phyloP scores from a whole-genome alignment of 2,113 vertebrate genomes.

The Podarcis raffonei region DNA sequence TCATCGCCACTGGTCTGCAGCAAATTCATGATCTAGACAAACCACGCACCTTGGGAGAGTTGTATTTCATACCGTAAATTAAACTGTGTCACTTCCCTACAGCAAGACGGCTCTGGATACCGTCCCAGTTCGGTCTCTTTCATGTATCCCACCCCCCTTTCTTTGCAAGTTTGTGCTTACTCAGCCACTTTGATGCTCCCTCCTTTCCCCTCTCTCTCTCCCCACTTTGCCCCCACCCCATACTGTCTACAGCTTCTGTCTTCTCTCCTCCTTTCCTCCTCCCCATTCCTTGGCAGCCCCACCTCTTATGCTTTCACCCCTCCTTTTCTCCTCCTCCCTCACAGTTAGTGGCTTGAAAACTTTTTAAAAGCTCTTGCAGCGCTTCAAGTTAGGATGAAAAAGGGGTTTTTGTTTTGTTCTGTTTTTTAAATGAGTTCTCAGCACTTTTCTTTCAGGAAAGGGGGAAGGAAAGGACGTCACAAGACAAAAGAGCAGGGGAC shows the following conservation, averaged over 20 bases:
- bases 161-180: slow-evolving; percentile 1
- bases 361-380: slow-evolving; percentile 81
- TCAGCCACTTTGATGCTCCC: slow-evolving; percentile 5
- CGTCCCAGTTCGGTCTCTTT: slow-evolving; percentile 11
- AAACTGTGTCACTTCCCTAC: slow-evolving; percentile 1
- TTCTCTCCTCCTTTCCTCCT: slow-evolving; percentile 44
- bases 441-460: slow-evolving; percentile 80
- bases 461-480: slow-evolving; percentile 71
- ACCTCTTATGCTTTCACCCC: slow-evolving; percentile 58
- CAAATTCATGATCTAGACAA: not conserved
- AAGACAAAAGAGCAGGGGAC: slow-evolving; percentile 69
- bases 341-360: slow-evolving; percentile 77
- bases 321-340: slow-evolving; percentile 64
- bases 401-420: slow-evolving; percentile 69
- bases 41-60: not conserved
- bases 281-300: slow-evolving; percentile 65
- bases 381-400: slow-evolving; percentile 71
- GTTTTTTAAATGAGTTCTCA: slow-evolving; percentile 70
- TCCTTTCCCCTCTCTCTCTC: not conserved
- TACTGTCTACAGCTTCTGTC: slow-evolving; percentile 2
- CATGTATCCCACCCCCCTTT: slow-evolving; percentile 9
- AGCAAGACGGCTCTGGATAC: slow-evolving; percentile 10
- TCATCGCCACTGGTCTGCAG: not conserved
- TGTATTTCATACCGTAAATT: not conserved
- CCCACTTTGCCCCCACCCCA: not conserved